Evolutionary conservation across 2,797 vertebrate species (phyloP), one percentile per base, ranked within the genome.

Genomic region (Bradypus variegatus): DNA sequence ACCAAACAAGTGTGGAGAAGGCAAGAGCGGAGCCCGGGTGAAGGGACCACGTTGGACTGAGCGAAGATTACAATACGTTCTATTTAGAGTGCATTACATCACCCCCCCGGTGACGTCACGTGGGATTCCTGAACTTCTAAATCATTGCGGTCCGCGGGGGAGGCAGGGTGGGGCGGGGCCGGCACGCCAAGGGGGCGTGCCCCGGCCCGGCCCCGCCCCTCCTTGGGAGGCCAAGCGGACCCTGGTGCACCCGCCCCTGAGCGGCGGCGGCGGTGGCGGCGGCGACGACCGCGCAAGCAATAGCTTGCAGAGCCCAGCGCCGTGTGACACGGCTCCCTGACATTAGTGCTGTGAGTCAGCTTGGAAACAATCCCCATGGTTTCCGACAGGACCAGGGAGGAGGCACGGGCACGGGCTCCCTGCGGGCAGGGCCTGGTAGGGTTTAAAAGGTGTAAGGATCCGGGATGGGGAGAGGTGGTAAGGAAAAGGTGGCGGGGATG

Each of bases 51-150:
- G 99, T 98, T 99, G 99, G 98, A 99, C 99, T 99, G 99, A 98
- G 98, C 96, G 98, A 98, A 98, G 98, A 99, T 99, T 99, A 99
- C 99, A 99, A 99, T 99, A 98, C 98, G 98, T 98, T 98, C 99
- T 99, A 99, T 99, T 99, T 99, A 99, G 98, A 99, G 99, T 98
- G 98, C 98, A 99, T 99, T 98, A 99, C 99, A 98, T 99, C 99
- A 99, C 98, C 99, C 97, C 98, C 97, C 77, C 95, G 98, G 98
- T 99, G 99, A 99, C 99, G 99, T 99, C 99, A 99, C 99, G 98
- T 99, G 99, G 99, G 99, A 99, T 99, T 99, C 99, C 99, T 99
- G 98, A 99, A 99, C 98, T 99, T 99, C 98, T 99, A 99, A 99
- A 99, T 99, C 99, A 99, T 99, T 98, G 99, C 98, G 98, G 98